Conservation (phyloP, 2,888 invertebrate genomes). For the Diarsia brunnea region DNA sequence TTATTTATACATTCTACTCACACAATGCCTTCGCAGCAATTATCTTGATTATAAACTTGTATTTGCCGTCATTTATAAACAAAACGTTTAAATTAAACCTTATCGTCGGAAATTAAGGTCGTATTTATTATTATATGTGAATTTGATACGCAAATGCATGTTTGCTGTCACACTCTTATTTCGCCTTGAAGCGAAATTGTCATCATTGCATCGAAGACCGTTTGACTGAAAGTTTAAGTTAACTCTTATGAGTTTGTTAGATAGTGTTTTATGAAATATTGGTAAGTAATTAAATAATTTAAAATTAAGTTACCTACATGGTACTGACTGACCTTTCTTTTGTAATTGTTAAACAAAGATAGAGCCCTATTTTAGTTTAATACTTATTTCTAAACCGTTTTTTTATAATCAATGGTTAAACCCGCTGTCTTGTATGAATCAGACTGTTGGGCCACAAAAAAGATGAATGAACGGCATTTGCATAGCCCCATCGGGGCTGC, state of each 20-base stretch:
- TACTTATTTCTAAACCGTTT: too few relatives aligned
- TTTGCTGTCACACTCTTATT: conserved; percentile 13
- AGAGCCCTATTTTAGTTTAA: too few relatives aligned
- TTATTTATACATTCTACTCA: conserved; percentile 25
- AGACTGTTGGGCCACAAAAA: too few relatives aligned
- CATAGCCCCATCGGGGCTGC: too few relatives aligned
- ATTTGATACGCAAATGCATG: not conserved
- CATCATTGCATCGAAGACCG: conserved; percentile 30
- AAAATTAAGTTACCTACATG: not conserved
- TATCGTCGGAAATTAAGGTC: not conserved
- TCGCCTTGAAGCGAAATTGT: conserved; percentile 2
- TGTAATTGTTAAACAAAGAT: too few relatives aligned
- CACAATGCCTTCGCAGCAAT: conserved; percentile 4
- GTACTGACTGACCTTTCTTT: too few relatives aligned
- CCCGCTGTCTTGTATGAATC: too few relatives aligned
- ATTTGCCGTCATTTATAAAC: not conserved
- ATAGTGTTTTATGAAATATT: conserved; percentile 7
- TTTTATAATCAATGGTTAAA: too few relatives aligned
- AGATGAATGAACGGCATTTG: too few relatives aligned
- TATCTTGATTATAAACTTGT: conserved; percentile 18
- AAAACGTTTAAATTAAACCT: not conserved
- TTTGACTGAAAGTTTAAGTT: conserved; percentile 10
- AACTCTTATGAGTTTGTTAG: not conserved
- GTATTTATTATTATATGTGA: not conserved
- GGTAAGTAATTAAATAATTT: conserved; percentile 4